Evolutionary conservation across 1,140 invertebrate species (phyloP).

Genomic region (Orchesella cincta): DNA sequence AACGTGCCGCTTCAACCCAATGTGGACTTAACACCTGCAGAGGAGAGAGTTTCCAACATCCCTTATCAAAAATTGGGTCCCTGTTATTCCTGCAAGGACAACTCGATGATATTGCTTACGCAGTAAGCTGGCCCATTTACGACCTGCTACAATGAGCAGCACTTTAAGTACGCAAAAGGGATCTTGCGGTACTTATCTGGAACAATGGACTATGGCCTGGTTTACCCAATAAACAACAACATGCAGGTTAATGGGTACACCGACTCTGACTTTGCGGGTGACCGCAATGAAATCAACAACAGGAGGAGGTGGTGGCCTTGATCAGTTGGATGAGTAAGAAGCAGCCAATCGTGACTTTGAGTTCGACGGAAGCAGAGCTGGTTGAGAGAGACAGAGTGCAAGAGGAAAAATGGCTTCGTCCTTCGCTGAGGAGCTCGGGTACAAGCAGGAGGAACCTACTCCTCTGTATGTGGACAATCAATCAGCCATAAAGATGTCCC

Average conservation of each 20-base stretch:
- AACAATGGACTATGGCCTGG: constrained; percentile 51
- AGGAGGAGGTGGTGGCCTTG: constrained; percentile 55
- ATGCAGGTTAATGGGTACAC: constrained; percentile 55
- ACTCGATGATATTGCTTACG: constrained; percentile 44
- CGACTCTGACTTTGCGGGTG: constrained; percentile 56
- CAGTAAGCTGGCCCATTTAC: constrained; percentile 55
- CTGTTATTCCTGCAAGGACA: constrained; percentile 19
- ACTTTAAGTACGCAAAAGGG: constrained; percentile 53
- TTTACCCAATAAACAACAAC: not conserved
- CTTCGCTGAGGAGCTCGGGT: too few relatives aligned
- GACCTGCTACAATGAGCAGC: constrained; percentile 49
- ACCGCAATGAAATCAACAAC: constrained; percentile 56
- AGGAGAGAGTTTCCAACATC: not conserved
- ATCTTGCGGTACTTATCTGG: constrained; percentile 44
- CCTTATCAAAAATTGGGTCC: constrained; percentile 44
- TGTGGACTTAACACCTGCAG: constrained; percentile 40
- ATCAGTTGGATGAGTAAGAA: too few relatives aligned
- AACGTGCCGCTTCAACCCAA: constrained; percentile 27
- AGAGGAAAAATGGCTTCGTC: too few relatives aligned
- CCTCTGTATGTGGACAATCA: constrained; percentile 52
- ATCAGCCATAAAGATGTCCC: constrained; percentile 47
- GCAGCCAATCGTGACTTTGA: too few relatives aligned
- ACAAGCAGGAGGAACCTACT: not conserved
- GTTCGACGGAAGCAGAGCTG: too few relatives aligned
- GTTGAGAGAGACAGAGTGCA: too few relatives aligned